Evolutionary conservation across 2,888 invertebrate species (phyloP), one percentile per base, ranked within the genome.

Genomic region (Sipha maydis): DNA sequence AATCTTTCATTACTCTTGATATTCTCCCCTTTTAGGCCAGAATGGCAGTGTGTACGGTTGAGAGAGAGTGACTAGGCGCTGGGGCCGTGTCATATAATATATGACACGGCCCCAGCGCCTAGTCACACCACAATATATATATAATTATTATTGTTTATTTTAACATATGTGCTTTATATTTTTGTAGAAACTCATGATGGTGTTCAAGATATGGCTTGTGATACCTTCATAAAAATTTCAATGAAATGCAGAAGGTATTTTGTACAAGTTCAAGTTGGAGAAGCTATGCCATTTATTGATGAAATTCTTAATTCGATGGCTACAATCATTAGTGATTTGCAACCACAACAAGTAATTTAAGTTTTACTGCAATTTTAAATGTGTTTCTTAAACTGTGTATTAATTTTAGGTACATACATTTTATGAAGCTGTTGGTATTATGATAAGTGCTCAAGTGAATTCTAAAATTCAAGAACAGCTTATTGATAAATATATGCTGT

Each of bases 191-290:
- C 99, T 88, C 99, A 99, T 92, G 99, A 99, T 92, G 99, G 99
- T 91, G 99, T 99, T 54, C 99, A 99, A 93, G 99, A 99, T 92
- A 99, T 99, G 99, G 99, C 99, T 89, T 99, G 99, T 93, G 99
- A 99, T 93, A 99, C 99, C 73, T 99, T 99, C 92, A 99, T 99
- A 91, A 99, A 99, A 93, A 99, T 99, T 91, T 98, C 99, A 56
- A 94, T 98, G 91, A 99, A 99, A 93, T 99, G 99, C 93, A 94
- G 98, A 90, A 94, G 99, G 91, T 99, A 99, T 93, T 99, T 99
- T 93, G 98, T 99, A 34, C 97, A 96, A 90, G 95, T 97, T 76
- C 99, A 99, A 93, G 95, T 97, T 90, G 99, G 99, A 75, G 99
- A 99, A 93, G 95, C 96, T 71, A 96, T 97, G 93, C 99, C 99